Conservation (phyloP, 1,140 invertebrate species). For the Drosophila sechellia region DNA sequence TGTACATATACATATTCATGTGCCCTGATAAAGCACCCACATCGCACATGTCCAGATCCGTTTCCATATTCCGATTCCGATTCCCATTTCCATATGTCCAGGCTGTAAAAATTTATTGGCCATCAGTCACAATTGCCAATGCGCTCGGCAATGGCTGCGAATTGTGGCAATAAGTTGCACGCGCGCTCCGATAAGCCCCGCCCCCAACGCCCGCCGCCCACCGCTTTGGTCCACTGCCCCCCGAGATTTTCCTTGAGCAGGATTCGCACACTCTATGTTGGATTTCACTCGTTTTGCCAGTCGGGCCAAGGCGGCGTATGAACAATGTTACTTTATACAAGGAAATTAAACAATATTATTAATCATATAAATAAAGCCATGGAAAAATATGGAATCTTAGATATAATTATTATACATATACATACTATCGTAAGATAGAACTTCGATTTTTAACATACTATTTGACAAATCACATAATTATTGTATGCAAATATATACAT, state of each 20-base stretch:
- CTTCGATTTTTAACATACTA: too few species aligned
- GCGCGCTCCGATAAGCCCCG: slow-evolving; percentile 59
- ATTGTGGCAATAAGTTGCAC: slow-evolving; percentile 77
- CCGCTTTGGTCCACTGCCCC: background rate
- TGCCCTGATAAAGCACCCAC: slow-evolving; percentile 29
- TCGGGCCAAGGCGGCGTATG: slow-evolving; percentile 20
- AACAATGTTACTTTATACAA: slow-evolving; percentile 4
- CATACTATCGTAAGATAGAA: too few species aligned
- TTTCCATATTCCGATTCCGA: background rate
- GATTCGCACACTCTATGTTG: slow-evolving; percentile 1
- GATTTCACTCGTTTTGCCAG: background rate
- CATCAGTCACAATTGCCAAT: slow-evolving; percentile 79
- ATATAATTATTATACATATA: too few species aligned
- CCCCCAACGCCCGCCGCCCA: background rate
- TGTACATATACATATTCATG: slow-evolving; percentile 13
- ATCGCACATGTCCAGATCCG: slow-evolving; percentile 10
- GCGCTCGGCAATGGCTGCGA: slow-evolving; percentile 52
- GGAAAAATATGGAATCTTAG: too few species aligned
- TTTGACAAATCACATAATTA: too few species aligned
- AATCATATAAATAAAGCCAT: too few species aligned
- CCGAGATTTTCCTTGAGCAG: background rate
- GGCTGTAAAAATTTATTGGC: slow-evolving; percentile 79
- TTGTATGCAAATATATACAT: too few species aligned
- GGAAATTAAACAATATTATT: too few species aligned
- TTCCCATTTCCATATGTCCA: slow-evolving; percentile 48